Percentiles rank a stretch among this genome's conserved stretches.
These are phyloP conservation scores for Turritopsis rubra DNA, from an alignment of 30 jellyfish, hydroid and myxozoan species.

Conservation along the genomic window DNA sequence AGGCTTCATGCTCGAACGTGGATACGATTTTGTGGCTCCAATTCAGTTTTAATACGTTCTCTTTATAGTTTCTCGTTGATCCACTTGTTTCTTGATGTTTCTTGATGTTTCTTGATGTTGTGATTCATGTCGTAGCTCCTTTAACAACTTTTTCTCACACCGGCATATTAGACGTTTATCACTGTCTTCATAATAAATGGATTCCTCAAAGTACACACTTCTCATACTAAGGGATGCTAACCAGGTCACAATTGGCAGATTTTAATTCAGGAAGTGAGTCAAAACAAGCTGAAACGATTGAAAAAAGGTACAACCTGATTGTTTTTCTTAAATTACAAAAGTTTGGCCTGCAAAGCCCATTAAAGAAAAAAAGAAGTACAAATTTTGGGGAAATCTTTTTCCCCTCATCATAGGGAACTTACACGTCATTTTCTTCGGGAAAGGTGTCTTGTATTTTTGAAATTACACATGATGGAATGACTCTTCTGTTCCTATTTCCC, in stretches of 20 bases:
- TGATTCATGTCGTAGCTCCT: too few species aligned
- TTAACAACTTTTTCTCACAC: not conserved
- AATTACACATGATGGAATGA: not conserved
- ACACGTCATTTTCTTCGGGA: not conserved
- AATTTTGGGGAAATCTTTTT: not conserved
- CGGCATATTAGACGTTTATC: not conserved
- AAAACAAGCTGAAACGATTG: not conserved
- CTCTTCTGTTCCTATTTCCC: not conserved
- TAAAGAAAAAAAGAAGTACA: not conserved
- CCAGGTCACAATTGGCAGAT: not conserved
- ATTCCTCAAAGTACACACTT: not conserved
- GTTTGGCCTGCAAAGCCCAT: slow-evolving; percentile 13
- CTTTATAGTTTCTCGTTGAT: too few species aligned
- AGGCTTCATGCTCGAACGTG: too few species aligned
- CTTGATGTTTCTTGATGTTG: too few species aligned
- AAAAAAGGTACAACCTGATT: not conserved
- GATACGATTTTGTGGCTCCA: too few species aligned
- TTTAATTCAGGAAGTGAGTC: not conserved
- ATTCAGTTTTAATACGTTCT: too few species aligned
- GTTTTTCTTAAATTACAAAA: not conserved
- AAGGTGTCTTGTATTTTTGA: not conserved
- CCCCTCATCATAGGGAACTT: not conserved
- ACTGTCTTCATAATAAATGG: not conserved
- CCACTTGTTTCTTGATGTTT: too few species aligned
- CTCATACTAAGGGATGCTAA: not conserved